Base-by-base conservation (phyloP, 2,888 invertebrate genomes). In the Prionchulus punctatus region DNA sequence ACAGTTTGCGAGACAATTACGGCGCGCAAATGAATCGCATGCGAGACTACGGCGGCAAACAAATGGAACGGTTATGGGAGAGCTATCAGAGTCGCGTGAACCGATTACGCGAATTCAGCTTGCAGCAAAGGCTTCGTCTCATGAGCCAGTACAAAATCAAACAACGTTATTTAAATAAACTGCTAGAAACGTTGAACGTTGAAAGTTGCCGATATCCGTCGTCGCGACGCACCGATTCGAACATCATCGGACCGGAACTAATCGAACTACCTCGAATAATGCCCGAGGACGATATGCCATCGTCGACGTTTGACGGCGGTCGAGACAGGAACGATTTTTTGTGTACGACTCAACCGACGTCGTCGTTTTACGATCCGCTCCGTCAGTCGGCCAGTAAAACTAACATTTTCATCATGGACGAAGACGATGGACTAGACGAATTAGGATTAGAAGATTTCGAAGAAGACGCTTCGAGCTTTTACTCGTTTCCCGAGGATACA, bases 11-110 rank as follows among this genome's bases (percentile, higher is more conserved):
- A 21, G 68, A 69, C 54, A 63, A 64, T 58, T 69, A 69, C 57
- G 61, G 63, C 25, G 62, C 60, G 54, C 69, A 68, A 55, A 42
- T 62, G 43, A 27, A 45, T 43, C 61, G 66, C 15, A 57, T 66
- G 21, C 78, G 89, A 60, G 90, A 91, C 69, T 90, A 89, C 71
- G 90, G 92, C 58, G 84, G 86, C 1, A 69, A 72, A 58, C 71
- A 90, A 71, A 76, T 91, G 62, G 84, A 86, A 57, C 79, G 85
- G 1, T 78, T 91, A 66, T 79, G 84, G 69, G 90, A 89, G 72
- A 89, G 90, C 75, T 92, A 92, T 75, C 83, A 82, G 68, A 88
- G 90, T 74, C 90, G 91, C 82, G 87, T 68, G 52, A 69, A 67
- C 52, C 60, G 68, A 54, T 62, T 70, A 61, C 62, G 68, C 27